Percentiles rank a stretch among this genome's conserved stretches.
These are phyloP conservation scores for Apis florea DNA, from an alignment of 1,140 invertebrate species.

Conservation along the genomic window DNA sequence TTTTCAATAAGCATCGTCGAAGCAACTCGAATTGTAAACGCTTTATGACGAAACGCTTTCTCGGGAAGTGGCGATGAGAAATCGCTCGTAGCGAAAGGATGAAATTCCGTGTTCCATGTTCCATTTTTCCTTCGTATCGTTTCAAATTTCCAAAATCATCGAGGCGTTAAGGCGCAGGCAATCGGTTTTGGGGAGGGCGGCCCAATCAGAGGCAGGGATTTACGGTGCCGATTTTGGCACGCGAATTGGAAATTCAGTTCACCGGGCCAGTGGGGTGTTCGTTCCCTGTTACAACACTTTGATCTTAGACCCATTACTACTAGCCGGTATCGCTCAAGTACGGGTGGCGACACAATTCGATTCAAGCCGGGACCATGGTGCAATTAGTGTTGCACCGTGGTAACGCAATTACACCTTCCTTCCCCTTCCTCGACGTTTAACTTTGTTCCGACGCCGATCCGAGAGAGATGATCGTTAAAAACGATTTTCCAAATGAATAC, in stretches of 20 bases:
- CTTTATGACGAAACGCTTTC: no score
- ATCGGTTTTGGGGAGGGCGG: no score
- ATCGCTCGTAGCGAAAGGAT: no score
- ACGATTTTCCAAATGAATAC: conserved; percentile 2
- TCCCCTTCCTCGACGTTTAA: background rate
- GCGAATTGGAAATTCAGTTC: conserved; percentile 25
- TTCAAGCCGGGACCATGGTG: background rate
- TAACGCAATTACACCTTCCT: background rate
- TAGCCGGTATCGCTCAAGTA: background rate
- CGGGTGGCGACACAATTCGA: conserved; percentile 20
- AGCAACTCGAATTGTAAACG: no score
- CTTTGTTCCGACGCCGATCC: background rate
- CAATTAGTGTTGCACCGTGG: conserved; percentile 4
- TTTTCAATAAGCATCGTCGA: no score
- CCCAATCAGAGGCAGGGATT: no score
- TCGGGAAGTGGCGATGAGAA: no score
- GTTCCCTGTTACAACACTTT: conserved; percentile 3
- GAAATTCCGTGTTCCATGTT: no score
- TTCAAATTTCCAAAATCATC: no score
- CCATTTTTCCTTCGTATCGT: no score
- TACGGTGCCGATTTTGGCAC: no score
- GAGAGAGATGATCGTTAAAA: background rate
- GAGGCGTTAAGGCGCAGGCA: no score
- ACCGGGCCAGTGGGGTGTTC: background rate
- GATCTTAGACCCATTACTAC: conserved; percentile 29